These are phyloP conservation scores for Drosophila malerkotliana DNA, from an alignment of 1,140 invertebrate genomes.

Conservation along the genomic window DNA sequence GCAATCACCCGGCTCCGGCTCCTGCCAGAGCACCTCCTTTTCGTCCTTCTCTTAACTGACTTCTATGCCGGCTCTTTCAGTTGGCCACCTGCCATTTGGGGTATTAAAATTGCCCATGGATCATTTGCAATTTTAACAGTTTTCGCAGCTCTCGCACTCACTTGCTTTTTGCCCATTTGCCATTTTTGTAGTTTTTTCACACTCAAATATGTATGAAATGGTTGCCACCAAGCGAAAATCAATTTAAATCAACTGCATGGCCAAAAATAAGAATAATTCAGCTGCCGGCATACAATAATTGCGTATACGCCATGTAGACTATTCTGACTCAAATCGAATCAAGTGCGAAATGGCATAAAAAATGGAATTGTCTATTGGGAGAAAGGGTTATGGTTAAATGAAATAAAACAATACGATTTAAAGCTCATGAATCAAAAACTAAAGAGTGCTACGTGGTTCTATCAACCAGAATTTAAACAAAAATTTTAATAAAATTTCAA, in stretches of 20 bases:
- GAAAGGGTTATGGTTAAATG: neutral
- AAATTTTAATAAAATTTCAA: slow-evolving; percentile 16
- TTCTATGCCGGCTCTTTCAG: slow-evolving; percentile 8
- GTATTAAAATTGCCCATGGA: slow-evolving; percentile 62
- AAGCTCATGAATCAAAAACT: slow-evolving; percentile 16
- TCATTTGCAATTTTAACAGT: slow-evolving; percentile 64
- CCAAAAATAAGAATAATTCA: slow-evolving; percentile 9
- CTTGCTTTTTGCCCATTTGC: slow-evolving; percentile 12
- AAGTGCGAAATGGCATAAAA: neutral
- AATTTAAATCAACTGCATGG: slow-evolving; percentile 45
- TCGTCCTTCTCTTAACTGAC: neutral
- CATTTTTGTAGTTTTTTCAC: slow-evolving; percentile 17
- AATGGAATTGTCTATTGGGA: neutral
- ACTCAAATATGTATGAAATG: slow-evolving; percentile 66
- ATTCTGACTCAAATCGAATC: neutral
- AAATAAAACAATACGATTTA: neutral
- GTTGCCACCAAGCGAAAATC: slow-evolving; percentile 46
- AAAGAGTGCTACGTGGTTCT: neutral
- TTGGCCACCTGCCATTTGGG: slow-evolving; percentile 55
- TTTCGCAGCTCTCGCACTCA: slow-evolving; percentile 15
- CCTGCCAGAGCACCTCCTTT: neutral
- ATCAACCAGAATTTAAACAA: neutral
- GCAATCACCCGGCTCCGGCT: slow-evolving; percentile 20
- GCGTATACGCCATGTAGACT: slow-evolving; percentile 39
- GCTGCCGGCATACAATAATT: slow-evolving; percentile 36